Evolutionary conservation across 92 coral and sea anemone species (phyloP).

Genomic region (Montipora capitata): DNA sequence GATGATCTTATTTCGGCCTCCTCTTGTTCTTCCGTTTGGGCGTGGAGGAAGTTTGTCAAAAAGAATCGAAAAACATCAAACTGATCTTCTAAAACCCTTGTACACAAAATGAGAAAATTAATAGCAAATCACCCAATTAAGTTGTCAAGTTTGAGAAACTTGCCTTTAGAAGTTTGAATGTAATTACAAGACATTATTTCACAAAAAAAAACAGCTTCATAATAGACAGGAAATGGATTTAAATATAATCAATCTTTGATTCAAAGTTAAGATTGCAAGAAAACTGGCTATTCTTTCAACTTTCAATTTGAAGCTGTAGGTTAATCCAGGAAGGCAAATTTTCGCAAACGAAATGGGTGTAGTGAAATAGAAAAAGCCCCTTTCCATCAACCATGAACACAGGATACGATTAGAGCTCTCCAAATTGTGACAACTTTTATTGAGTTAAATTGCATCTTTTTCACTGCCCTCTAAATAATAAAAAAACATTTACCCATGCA

Average conservation of each 20-base stretch:
- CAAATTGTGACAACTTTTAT: no score
- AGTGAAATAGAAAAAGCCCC: not conserved
- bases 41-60: conserved; percentile 16
- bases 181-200: conserved; percentile 33
- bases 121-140: conserved; percentile 8
- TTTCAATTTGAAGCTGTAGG: not conserved
- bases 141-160: conserved; percentile 5
- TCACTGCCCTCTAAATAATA: not conserved
- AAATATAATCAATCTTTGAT: conserved; percentile 23
- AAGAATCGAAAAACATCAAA: not conserved
- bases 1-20: not conserved
- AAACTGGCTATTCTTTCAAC: not conserved
- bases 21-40: not conserved
- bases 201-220: conserved; percentile 3
- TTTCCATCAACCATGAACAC: no score
- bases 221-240: conserved; percentile 46
- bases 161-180: conserved; percentile 19
- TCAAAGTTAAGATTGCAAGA: conserved; percentile 1
- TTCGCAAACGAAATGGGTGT: not conserved
- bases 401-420: not conserved
- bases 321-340: not conserved
- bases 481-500: conserved; percentile 32
- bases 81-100: conserved; percentile 1
- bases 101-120: not conserved
- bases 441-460: not conserved